A percentile compares a stretch with the other conserved stretches of the same genome.
Evolutionary conservation across 2,888 invertebrate species (phyloP).

Genomic region (Scaptomyza cyrtandrae): DNA sequence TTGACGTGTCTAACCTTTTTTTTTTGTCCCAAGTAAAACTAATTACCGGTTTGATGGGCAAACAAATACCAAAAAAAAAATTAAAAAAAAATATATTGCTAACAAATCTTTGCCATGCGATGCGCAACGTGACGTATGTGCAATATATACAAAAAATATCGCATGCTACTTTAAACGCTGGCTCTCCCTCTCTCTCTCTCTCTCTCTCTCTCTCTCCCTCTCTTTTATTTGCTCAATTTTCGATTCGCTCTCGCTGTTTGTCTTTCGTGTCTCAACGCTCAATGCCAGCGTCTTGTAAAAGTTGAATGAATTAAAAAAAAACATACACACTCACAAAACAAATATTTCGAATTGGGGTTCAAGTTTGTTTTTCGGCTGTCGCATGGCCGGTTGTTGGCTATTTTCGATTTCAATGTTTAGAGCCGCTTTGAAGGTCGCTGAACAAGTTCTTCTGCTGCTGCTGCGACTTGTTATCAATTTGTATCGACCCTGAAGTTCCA

Average conservation of each 20-base stretch:
- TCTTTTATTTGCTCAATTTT: not conserved
- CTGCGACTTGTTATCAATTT: constrained; percentile 33
- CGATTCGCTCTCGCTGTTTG: not conserved
- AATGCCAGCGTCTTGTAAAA: constrained; percentile 75
- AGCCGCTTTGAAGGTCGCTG: constrained; percentile 69
- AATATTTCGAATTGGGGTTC: constrained; percentile 65
- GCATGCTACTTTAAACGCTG: constrained; percentile 55
- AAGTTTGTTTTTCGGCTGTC: constrained; percentile 64
- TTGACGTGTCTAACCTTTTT: constrained; percentile 11
- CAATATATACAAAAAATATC: constrained; percentile 35
- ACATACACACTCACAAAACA: not conserved
- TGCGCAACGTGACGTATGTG: constrained; percentile 55
- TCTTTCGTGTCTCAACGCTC: constrained; percentile 36
- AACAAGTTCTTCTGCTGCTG: constrained; percentile 71
- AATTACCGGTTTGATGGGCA: constrained; percentile 49
- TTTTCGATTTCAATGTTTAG: constrained; percentile 68
- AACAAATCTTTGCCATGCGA: constrained; percentile 2
- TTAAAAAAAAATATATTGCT: not conserved
- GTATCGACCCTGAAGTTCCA: constrained; percentile 33
- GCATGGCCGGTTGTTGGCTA: constrained; percentile 59
- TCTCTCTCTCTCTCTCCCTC: not conserved
- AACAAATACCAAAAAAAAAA: constrained; percentile 13
- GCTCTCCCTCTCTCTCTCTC: constrained; percentile 6
- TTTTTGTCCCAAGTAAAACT: constrained; percentile 43
- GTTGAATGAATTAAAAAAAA: constrained; percentile 73